Evolutionary conservation across 2,888 invertebrate species (phyloP).

Genomic region (Cyrtodaria siliqua): DNA sequence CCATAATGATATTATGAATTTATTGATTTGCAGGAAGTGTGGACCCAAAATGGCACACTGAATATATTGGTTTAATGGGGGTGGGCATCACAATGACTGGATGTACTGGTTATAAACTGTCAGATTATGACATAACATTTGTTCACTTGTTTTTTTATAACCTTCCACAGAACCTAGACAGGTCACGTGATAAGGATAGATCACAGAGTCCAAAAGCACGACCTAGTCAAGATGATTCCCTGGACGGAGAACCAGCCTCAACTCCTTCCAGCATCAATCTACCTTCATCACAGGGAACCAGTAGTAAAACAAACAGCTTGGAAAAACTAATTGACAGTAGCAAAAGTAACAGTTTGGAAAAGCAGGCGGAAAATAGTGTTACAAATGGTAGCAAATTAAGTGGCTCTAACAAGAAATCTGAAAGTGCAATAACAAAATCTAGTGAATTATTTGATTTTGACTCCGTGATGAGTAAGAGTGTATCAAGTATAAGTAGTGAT

Average conservation of each 20-base stretch:
- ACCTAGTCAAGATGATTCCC: conserved; percentile 21
- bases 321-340: conserved; percentile 24
- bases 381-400: conserved; percentile 24
- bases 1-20: too few species aligned
- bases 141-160: too few species aligned
- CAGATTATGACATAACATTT: too few species aligned
- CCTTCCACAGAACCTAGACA: not conserved
- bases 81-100: too few species aligned
- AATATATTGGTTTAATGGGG: too few species aligned
- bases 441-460: conserved; percentile 53
- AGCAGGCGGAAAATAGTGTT: conserved; percentile 1
- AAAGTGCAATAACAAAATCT: conserved; percentile 39
- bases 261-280: conserved; percentile 33
- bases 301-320: conserved; percentile 40
- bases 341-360: conserved; percentile 42
- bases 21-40: too few species aligned
- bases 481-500: conserved; percentile 61
- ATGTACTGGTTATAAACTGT: too few species aligned
- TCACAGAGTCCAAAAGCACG: conserved; percentile 3
- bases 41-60: too few species aligned
- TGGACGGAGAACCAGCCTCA: conserved; percentile 32
- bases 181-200: conserved; percentile 1
- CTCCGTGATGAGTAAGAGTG: conserved; percentile 52
- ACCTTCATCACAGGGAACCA: conserved; percentile 12
- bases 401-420: conserved; percentile 14